Conservation (phyloP, 2,888 invertebrate genomes). For the Drosophila siamana region DNA sequence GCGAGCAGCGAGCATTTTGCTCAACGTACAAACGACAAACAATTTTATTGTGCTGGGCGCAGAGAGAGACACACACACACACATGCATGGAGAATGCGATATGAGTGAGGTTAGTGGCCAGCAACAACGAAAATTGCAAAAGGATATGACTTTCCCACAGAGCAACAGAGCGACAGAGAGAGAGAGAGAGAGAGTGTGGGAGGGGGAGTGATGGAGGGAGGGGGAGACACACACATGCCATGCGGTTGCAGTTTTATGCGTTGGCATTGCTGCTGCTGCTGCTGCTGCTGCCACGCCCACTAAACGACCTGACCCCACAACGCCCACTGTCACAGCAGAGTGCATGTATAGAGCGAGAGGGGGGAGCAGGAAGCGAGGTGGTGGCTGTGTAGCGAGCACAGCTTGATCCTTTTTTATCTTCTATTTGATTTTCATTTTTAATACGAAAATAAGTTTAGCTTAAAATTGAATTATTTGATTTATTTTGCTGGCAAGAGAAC, state of each 20-base stretch:
- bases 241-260: conserved; percentile 79
- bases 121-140: conserved; percentile 73
- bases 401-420: conserved; percentile 82
- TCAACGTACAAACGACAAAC: conserved; percentile 75
- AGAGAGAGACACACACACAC: conserved; percentile 15
- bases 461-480: conserved; percentile 82
- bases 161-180: background rate
- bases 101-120: conserved; percentile 79
- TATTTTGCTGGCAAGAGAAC: conserved; percentile 66
- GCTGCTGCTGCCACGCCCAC: conserved; percentile 35
- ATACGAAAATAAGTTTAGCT: conserved; percentile 83
- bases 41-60: conserved; percentile 71
- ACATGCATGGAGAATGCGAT: conserved; percentile 61
- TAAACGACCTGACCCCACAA: conserved; percentile 26
- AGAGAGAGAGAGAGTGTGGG: conserved; percentile 2
- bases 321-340: conserved; percentile 69
- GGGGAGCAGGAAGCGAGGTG: conserved; percentile 1
- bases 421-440: conserved; percentile 82
- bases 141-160: conserved; percentile 73
- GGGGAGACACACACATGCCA: conserved; percentile 36
- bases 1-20: conserved; percentile 67
- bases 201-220: conserved; percentile 10
- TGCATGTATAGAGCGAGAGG: background rate
- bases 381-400: conserved; percentile 59
- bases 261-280: conserved; percentile 51